phyloP scores from a whole-genome alignment of 1,140 invertebrate genomes.

The Drosophila sulfurigaster region DNA sequence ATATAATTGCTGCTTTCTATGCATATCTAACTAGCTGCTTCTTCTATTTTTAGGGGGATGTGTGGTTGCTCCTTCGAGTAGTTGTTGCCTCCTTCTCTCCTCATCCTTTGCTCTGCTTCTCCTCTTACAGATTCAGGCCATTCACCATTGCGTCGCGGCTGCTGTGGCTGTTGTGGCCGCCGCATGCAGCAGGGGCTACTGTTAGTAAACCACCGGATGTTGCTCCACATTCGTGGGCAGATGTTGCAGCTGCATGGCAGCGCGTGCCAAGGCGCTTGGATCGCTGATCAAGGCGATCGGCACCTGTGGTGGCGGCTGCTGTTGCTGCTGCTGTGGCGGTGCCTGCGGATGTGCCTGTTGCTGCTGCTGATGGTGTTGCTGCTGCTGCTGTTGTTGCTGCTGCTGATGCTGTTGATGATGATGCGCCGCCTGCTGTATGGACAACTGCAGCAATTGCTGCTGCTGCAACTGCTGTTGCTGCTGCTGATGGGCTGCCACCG shows the following conservation, averaged over 20 bases:
- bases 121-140: conserved; percentile 1
- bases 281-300: conserved; percentile 81
- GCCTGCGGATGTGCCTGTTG: conserved; percentile 61
- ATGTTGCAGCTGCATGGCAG: conserved; percentile 83
- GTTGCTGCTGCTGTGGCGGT: conserved; percentile 65
- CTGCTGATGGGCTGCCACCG: conserved; percentile 62
- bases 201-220: conserved; percentile 84
- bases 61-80: conserved; percentile 14
- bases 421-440: conserved; percentile 77
- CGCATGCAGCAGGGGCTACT: conserved; percentile 74
- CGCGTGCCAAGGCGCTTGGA: conserved; percentile 78
- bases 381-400: conserved; percentile 71
- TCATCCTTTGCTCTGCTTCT: conserved; percentile 41
- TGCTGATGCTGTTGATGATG: conserved; percentile 75
- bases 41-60: conserved; percentile 13
- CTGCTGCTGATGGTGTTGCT: conserved; percentile 64
- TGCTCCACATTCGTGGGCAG: conserved; percentile 82
- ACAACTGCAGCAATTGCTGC: conserved; percentile 74
- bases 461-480: conserved; percentile 68
- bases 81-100: conserved; percentile 16
- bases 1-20: conserved; percentile 35
- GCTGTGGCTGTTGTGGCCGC: conserved; percentile 44
- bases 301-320: conserved; percentile 73
- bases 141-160: conserved; percentile 62
- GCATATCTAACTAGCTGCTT: conserved; percentile 73